These are phyloP conservation scores for Brachyptera putata DNA, from an alignment of 2,888 invertebrate species.

Conservation along the genomic window DNA sequence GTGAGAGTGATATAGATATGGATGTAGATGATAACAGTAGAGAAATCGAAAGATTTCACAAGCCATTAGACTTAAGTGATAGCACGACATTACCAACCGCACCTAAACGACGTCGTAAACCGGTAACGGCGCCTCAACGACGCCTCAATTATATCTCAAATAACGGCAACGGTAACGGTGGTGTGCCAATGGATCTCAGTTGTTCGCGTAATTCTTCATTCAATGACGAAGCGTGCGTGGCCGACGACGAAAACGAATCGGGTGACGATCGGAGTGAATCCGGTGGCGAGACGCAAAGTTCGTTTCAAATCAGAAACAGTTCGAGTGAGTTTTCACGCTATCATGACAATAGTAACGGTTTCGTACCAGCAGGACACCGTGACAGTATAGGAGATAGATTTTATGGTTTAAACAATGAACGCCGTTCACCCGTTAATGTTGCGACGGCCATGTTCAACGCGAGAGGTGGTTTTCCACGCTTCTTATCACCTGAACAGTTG, in stretches of 20 bases:
- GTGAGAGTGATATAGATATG: conserved; percentile 36
- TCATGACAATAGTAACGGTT: conserved; percentile 6
- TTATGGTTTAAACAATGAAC: neutral
- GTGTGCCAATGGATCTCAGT: conserved; percentile 39
- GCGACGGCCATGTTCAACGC: conserved; percentile 43
- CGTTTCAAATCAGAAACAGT: conserved; percentile 11
- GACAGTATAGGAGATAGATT: neutral
- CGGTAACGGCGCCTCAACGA: conserved; percentile 44
- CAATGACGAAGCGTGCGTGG: conserved; percentile 9
- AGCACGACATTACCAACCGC: conserved; percentile 18
- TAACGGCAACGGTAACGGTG: conserved; percentile 49
- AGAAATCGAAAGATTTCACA: conserved; percentile 19
- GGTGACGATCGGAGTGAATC: conserved; percentile 7
- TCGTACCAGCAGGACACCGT: neutral
- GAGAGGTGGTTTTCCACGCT: conserved; percentile 8
- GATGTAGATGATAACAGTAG: conserved; percentile 23
- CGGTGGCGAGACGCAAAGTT: conserved; percentile 5
- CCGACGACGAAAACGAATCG: conserved; percentile 17
- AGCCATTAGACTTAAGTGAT: conserved; percentile 29
- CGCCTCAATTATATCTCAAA: conserved; percentile 39
- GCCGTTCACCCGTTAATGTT: no score
- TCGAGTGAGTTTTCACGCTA: neutral
- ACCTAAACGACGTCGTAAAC: conserved; percentile 43
- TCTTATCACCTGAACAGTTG: conserved; percentile 26
- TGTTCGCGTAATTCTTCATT: conserved; percentile 4